phyloP scores from a whole-genome alignment of 2,797 vertebrate species.

The Brachyrhaphis roseni region DNA sequence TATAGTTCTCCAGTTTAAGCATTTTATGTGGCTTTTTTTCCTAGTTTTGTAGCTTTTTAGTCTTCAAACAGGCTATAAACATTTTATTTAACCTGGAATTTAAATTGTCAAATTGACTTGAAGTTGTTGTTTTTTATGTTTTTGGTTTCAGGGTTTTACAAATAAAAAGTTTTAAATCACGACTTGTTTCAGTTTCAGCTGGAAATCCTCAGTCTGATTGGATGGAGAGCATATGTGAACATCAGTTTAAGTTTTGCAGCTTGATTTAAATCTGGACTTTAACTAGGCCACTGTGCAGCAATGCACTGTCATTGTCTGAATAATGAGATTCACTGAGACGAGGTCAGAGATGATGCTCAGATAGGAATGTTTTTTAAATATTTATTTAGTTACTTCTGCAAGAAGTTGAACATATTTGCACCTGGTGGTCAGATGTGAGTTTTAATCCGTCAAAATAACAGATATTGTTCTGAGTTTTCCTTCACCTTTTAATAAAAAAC shows the following conservation, averaged over 20 bases:
- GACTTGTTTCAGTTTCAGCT: background rate
- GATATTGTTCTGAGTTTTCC: no score
- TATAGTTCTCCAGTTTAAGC: constrained; percentile 25
- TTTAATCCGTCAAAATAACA: no score
- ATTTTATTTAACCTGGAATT: background rate
- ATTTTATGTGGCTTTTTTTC: background rate
- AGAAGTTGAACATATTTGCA: no score
- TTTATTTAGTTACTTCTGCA: no score
- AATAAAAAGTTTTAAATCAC: background rate
- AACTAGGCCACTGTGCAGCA: background rate
- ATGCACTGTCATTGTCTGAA: background rate
- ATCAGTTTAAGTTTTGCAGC: background rate
- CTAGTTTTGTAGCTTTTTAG: background rate
- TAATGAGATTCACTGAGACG: no score
- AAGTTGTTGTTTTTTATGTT: background rate
- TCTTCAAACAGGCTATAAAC: background rate
- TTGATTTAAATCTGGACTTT: background rate
- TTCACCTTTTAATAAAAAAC: no score
- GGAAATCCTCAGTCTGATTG: background rate
- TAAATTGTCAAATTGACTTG: background rate
- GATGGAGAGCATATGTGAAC: background rate
- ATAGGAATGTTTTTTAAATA: no score
- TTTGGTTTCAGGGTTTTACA: background rate
- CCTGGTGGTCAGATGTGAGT: no score
- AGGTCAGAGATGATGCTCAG: no score